Conservation (phyloP, 2,797 vertebrate species). For the Limosa lapponica region DNA sequence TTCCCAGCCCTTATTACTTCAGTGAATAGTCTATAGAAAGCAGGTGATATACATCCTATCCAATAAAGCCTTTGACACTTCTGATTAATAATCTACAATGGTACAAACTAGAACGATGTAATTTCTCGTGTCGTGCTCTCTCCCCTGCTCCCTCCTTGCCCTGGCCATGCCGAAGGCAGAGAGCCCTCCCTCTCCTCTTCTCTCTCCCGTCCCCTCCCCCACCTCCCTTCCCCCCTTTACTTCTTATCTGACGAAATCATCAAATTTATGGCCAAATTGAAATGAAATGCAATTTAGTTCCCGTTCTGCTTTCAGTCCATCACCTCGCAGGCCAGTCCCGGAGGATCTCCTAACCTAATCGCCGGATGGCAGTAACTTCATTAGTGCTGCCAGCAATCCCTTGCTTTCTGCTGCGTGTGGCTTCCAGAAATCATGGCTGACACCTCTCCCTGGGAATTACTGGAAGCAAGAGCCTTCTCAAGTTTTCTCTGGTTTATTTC, state of each 20-base stretch:
- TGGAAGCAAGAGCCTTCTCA: constrained; percentile 55
- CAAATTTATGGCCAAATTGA: constrained; percentile 77
- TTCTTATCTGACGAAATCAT: constrained; percentile 72
- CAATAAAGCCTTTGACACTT: constrained; percentile 15
- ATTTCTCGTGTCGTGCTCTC: not conserved
- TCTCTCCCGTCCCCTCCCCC: not conserved
- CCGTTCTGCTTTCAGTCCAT: constrained; percentile 74
- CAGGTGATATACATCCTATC: not conserved
- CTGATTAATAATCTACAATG: constrained; percentile 1
- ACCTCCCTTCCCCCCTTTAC: not conserved
- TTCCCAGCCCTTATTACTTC: not conserved
- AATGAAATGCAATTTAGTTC: constrained; percentile 80
- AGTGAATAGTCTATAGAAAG: not conserved
- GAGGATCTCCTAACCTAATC: constrained; percentile 83
- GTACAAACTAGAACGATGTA: not conserved
- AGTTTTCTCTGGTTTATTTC: constrained; percentile 20
- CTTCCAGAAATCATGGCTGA: constrained; percentile 65
- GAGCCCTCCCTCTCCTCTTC: not conserved
- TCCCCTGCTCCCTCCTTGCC: not conserved
- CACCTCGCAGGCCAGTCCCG: constrained; percentile 66
- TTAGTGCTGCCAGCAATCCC: constrained; percentile 70
- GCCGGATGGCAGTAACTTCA: constrained; percentile 86
- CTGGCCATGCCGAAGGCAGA: not conserved
- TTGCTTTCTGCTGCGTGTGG: constrained; percentile 57
- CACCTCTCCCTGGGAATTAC: constrained; percentile 69